Evolutionary conservation across 64 coral and sea anemone species (phyloP).

Genomic region (Exaiptasia diaphana): DNA sequence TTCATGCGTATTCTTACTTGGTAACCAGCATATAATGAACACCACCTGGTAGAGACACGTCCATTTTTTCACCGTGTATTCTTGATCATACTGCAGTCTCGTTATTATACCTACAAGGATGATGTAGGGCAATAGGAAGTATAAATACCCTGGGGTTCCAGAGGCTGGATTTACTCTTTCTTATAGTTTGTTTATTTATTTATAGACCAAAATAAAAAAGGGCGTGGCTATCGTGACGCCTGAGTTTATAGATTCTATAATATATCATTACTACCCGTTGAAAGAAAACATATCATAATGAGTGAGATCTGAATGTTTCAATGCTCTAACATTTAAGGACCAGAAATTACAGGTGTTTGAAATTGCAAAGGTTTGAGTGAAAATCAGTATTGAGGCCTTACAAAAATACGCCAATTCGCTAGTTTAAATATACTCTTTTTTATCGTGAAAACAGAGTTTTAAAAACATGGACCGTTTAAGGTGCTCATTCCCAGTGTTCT

Average conservation of each 20-base stretch:
- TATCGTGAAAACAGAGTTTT: no score
- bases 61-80: neutral
- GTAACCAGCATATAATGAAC: neutral
- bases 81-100: neutral
- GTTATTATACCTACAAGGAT: neutral
- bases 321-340: no score
- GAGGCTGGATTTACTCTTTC: no score
- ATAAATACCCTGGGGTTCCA: neutral
- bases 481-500: no score
- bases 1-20: neutral
- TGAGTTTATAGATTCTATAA: neutral
- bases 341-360: no score
- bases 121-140: neutral
- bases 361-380: no score
- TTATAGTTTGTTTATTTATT: no score
- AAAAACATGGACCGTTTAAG: no score
- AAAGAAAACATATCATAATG: neutral
- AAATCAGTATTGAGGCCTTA: no score
- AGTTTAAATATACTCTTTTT: no score
- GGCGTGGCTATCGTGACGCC: neutral
- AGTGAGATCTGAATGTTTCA: no score
- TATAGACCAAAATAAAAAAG: neutral
- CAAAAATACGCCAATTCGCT: no score
- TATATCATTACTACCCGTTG: neutral
- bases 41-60: neutral